Conservation (phyloP, 2,113 vertebrate species). For the Murina feae region DNA sequence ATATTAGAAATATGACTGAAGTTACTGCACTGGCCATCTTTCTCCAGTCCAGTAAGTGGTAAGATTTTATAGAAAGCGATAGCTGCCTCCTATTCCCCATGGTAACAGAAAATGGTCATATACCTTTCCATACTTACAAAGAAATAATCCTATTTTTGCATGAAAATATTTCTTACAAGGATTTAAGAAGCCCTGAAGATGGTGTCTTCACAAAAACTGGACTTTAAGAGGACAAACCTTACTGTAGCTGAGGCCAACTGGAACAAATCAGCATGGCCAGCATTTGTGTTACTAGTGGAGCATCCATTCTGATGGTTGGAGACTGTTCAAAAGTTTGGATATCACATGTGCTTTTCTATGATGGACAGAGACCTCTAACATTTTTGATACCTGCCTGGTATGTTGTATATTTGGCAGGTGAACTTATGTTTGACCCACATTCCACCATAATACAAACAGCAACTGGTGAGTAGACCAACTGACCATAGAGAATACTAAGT, state of each 20-base stretch:
- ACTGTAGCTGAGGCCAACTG: not conserved
- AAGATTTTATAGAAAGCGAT: slow-evolving; percentile 72
- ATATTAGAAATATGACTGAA: slow-evolving; percentile 73
- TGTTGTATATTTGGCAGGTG: not conserved
- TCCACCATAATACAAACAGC: not conserved
- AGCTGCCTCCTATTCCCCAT: slow-evolving; percentile 71
- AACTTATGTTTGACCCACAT: not conserved
- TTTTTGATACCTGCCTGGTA: not conserved
- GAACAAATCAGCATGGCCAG: not conserved
- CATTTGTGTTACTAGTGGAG: not conserved
- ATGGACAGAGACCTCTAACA: not conserved
- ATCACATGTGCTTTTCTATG: not conserved
- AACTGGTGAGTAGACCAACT: not conserved
- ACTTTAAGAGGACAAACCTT: not conserved
- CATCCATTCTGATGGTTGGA: not conserved
- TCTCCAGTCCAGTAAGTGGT: slow-evolving; percentile 71
- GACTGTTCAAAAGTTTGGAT: not conserved
- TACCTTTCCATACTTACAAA: slow-evolving; percentile 62
- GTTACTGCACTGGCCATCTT: slow-evolving; percentile 63
- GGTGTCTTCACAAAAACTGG: not conserved
- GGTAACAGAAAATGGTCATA: slow-evolving; percentile 73
- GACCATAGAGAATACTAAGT: not conserved
- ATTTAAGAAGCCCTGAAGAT: slow-evolving; percentile 61
- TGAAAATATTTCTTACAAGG: slow-evolving; percentile 70
- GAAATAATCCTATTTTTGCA: slow-evolving; percentile 74